A percentile compares a stretch with the other conserved stretches of the same genome.
phyloP scores from a whole-genome alignment of 1,140 invertebrate genomes.

The Caerostris extrusa region DNA sequence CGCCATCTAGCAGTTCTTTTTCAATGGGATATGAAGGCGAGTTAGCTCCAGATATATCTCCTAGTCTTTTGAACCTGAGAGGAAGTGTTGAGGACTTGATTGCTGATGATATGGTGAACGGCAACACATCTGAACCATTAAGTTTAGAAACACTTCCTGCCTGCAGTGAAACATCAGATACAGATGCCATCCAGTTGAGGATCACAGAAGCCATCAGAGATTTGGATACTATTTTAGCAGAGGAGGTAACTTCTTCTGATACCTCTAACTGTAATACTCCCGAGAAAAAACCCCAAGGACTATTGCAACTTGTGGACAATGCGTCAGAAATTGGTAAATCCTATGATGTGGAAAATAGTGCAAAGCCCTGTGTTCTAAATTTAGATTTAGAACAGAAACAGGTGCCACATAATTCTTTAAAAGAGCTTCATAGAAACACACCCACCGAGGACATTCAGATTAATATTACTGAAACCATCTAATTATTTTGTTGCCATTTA shows the following conservation, averaged over 20 bases:
- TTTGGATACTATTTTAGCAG: constrained; percentile 67
- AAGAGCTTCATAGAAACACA: not conserved
- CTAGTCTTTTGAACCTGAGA: constrained; percentile 84
- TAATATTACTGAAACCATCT: not conserved
- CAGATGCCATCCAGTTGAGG: constrained; percentile 29
- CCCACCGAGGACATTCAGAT: not conserved
- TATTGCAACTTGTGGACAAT: not conserved
- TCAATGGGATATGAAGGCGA: constrained; percentile 60
- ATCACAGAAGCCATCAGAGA: constrained; percentile 70
- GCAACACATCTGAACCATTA: constrained; percentile 32
- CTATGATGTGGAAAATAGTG: not conserved
- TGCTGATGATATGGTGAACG: not conserved
- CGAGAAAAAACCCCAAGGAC: not conserved
- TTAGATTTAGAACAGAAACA: not conserved
- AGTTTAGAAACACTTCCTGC: constrained; percentile 51
- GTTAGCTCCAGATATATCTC: constrained; percentile 79
- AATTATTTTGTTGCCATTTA: not conserved
- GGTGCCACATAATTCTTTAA: not conserved
- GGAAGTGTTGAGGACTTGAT: constrained; percentile 81
- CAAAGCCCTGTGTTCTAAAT: not conserved
- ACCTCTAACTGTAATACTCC: constrained; percentile 62
- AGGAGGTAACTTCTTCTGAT: constrained; percentile 53
- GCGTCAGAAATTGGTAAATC: not conserved
- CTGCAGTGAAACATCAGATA: constrained; percentile 32
- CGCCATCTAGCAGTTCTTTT: constrained; percentile 68